These are phyloP conservation scores for Lagocephalus sceleratus DNA, from an alignment of 2,797 vertebrate genomes.

Conservation along the genomic window DNA sequence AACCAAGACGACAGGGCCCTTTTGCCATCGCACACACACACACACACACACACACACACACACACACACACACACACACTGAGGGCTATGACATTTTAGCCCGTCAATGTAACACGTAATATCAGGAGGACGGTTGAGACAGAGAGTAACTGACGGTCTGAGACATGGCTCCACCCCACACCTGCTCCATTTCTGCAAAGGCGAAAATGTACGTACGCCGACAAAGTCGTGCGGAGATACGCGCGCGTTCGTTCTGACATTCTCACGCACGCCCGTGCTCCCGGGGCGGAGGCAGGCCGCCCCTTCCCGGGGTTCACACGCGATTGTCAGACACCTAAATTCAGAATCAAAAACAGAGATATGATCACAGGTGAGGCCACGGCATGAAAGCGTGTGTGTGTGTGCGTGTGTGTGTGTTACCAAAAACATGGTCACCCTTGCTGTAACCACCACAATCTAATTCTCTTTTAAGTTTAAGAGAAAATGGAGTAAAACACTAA, in stretches of 20 bases:
- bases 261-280: not conserved
- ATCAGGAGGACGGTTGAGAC: slow-evolving; percentile 65
- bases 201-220: not conserved
- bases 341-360: too few species aligned
- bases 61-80: not conserved
- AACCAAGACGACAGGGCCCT: slow-evolving; percentile 1
- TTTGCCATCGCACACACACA: slow-evolving; percentile 19
- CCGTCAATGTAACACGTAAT: slow-evolving; percentile 61
- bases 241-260: too few species aligned
- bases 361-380: too few species aligned
- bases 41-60: slow-evolving; percentile 2
- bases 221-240: not conserved
- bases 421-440: too few species aligned
- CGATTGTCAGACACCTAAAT: too few species aligned
- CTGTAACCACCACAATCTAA: too few species aligned
- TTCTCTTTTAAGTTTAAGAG: too few species aligned
- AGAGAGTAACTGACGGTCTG: slow-evolving; percentile 47
- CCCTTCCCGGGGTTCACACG: too few species aligned
- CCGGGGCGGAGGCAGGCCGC: too few species aligned
- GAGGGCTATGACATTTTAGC: slow-evolving; percentile 25
- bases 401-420: too few species aligned
- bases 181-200: slow-evolving; percentile 34
- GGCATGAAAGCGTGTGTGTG: too few species aligned
- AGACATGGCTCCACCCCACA: slow-evolving; percentile 55
- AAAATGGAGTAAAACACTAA: too few species aligned